Base-by-base conservation (phyloP, 2,113 vertebrate species). In the Agapornis roseicollis region DNA sequence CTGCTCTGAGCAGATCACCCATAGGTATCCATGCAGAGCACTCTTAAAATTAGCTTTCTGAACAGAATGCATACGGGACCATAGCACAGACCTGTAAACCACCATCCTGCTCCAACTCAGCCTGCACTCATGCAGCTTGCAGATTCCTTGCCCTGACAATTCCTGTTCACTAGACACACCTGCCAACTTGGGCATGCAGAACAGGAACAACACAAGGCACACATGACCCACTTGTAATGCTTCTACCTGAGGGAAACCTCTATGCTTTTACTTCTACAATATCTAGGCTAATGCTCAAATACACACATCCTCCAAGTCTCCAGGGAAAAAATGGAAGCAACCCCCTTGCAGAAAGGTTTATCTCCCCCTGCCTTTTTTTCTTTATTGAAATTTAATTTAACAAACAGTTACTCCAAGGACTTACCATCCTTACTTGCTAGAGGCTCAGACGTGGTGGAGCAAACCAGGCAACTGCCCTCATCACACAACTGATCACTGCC, bases 361-460 rank as follows among this genome's bases (percentile, higher is more conserved):
- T 24, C 9, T 4, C 16, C 3, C 11, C 3, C 2, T 1, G 2
- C 4, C 8, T 10, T 10, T 79, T 13, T 13, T 7, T 20, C 25
- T 50, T 13, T 11, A 5, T 46, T 33, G 11, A 12, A 58, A 39
- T 49, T 52, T n/a, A 61, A 22, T 10, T 15, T 29, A 6, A 39
- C 39, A 10, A 53, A 85, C 27, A 41, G 17, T 39, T 56, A 33
- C 10, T 50, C 39, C 6, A 46, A 52, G 19, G 16, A 69, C 68
- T 89, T 86, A 84, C 52, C 58, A 24, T 50, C 29, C 28, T 31
- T 31, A 25, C 47, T 25, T 64, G 24, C 13, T 10, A 20, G 19
- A 50, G 6, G 35, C 25, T 63, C 20, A 55, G 8, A 8, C 16
- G 8, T 2, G 8, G 39, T 23, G 13, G 6, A 42, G 13, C 35